Evolutionary conservation across 2,888 invertebrate genomes (phyloP).

Genomic region (Aleiodes leptofemur): DNA sequence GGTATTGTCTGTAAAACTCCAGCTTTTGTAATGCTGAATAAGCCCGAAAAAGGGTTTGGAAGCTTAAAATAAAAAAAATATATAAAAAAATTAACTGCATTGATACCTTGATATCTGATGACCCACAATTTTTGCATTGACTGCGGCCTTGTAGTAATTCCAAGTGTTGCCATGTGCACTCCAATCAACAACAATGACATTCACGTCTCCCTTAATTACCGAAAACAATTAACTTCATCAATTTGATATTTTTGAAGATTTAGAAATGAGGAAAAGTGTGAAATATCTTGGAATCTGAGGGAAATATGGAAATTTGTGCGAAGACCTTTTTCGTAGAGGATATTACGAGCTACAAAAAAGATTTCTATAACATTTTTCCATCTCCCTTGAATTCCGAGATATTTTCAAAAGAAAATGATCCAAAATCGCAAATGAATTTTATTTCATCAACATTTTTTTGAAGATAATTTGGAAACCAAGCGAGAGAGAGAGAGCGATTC

Average conservation of each 20-base stretch:
- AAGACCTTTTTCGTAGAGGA: too few species aligned
- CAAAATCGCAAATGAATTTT: neutral
- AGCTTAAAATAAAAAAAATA: too few species aligned
- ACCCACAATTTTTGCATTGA: slow-evolving; percentile 79
- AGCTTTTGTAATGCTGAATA: too few species aligned
- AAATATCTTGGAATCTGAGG: too few species aligned
- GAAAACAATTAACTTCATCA: slow-evolving; percentile 30
- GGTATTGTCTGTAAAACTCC: too few species aligned
- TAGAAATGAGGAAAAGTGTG: too few species aligned
- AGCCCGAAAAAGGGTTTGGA: too few species aligned
- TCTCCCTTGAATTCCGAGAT: neutral
- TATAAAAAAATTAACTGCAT: neutral
- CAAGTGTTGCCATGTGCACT: slow-evolving; percentile 79
- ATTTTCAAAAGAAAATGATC: neutral
- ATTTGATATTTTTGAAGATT: neutral
- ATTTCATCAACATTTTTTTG: neutral
- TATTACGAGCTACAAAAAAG: too few species aligned
- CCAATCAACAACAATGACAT: slow-evolving; percentile 82
- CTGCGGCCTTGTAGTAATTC: slow-evolving; percentile 80
- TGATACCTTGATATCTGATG: slow-evolving; percentile 77
- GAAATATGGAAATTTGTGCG: too few species aligned
- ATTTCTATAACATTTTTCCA: too few species aligned
- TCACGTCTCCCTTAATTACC: slow-evolving; percentile 77
- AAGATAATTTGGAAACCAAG: neutral
- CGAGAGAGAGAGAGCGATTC: too few species aligned